Conservation (phyloP, 2,797 vertebrate species). For the Eremophila alpestris region DNA sequence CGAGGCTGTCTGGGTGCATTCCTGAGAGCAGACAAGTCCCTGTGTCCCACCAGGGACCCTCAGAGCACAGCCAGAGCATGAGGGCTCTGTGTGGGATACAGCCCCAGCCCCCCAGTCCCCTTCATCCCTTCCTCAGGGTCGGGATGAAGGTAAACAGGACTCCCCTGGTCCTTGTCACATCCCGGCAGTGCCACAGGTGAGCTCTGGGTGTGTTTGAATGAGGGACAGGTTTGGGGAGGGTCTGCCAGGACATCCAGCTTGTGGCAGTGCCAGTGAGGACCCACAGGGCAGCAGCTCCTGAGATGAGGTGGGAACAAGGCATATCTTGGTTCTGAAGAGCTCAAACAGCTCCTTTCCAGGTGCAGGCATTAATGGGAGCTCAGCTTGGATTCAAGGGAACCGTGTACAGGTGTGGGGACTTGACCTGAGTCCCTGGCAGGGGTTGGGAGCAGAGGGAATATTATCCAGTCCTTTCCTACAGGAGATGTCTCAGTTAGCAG, state of each 20-base stretch:
- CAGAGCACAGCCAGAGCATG: neutral
- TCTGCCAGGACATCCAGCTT: neutral
- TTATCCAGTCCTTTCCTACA: neutral
- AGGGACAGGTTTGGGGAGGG: neutral
- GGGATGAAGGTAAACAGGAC: neutral
- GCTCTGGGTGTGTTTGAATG: rapidly evolving
- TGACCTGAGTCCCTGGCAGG: neutral
- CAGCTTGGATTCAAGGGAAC: neutral
- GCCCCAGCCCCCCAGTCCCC: neutral
- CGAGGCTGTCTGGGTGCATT: neutral
- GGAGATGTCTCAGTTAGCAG: neutral
- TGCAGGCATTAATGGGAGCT: neutral
- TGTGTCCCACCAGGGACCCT: rapidly evolving
- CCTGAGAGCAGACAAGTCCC: neutral
- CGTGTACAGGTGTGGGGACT: neutral
- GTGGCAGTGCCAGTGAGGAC: neutral
- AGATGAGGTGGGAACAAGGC: neutral
- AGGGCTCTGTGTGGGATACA: neutral
- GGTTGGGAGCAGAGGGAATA: neutral
- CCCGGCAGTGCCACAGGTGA: neutral
- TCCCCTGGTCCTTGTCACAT: neutral
- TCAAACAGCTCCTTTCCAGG: neutral
- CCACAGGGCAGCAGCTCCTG: neutral
- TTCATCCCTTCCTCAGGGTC: neutral
- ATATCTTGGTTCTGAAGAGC: neutral